Base-by-base conservation (phyloP, 2,797 vertebrate species). In the Amazonetta brasiliensis region DNA sequence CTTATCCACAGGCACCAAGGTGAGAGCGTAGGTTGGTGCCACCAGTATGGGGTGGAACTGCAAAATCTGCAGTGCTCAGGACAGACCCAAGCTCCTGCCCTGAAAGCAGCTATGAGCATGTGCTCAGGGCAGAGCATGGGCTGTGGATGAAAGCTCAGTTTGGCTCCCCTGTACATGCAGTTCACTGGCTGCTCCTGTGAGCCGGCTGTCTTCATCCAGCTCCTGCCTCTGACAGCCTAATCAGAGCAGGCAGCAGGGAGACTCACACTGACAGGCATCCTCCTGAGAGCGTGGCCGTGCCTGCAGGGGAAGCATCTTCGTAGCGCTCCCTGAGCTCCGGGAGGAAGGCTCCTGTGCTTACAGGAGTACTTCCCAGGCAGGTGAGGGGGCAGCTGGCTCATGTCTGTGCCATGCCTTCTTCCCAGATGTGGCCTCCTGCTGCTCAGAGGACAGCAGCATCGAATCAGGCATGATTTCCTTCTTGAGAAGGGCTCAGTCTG, bases 301-400 rank as follows among this genome's bases (percentile, higher is more conserved):
- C 88, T 59, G 77, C 77, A 16, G 64, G 62, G 50, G 74, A 56
- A 71, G 26, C 0, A 2, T 52, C 54, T 55, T 20, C 1, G 0
- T 7, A 3, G 69, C 18, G 0, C 31, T 60, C 56, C 37, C 84
- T 1, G 0, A 16, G 56, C 48, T 37, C 6, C 0, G 0, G 83
- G 15, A 72, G 48, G 46, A 50, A 50, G 48, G 48, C 48, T 50
- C 25, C 48, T 50, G 48, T 12, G 14, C 25, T 50, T 50, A 25
- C 48, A 50, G 13, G 8, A 50, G 25, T 26, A 15, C 33, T 75
- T 62, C 37, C 37, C 82, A 22, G 35, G 35, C 37, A 81, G 69
- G 69, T 72, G 50, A 89, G 46, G 21, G 54, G 60, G 39, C 46
- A 87, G 52, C 64, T 59, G 75, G 11, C 5, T 60, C 23, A 17